Conservation (phyloP, 2,113 vertebrate species). For the Dipodomys stephensi region DNA sequence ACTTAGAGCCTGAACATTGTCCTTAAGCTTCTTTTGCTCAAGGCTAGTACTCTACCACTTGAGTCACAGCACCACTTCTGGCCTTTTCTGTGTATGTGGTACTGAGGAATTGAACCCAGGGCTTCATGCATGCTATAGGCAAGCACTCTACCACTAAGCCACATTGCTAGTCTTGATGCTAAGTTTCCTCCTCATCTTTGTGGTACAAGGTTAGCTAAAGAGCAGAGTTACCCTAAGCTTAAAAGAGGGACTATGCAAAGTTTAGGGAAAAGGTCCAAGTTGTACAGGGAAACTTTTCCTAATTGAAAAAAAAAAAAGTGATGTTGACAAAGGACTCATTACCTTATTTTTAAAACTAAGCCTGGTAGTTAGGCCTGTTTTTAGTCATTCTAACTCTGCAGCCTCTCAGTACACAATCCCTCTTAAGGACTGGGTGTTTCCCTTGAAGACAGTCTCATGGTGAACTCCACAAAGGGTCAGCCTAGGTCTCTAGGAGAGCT, state of each 20-base stretch:
- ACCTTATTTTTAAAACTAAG: not conserved
- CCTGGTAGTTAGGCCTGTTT: not conserved
- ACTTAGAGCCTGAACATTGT: too few species aligned
- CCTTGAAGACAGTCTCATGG: not conserved
- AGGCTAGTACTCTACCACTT: too few species aligned
- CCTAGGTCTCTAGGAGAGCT: not conserved
- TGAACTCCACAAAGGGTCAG: not conserved
- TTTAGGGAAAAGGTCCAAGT: not conserved
- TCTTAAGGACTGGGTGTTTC: not conserved
- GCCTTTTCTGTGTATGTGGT: too few species aligned
- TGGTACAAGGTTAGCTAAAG: not conserved
- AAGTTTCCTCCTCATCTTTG: constrained; percentile 21
- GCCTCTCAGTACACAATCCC: not conserved
- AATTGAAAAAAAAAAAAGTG: not conserved
- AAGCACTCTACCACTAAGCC: too few species aligned
- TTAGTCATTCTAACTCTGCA: not conserved
- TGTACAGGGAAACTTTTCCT: not conserved
- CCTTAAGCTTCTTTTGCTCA: too few species aligned
- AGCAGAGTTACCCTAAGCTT: constrained; percentile 8
- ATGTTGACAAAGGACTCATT: not conserved
- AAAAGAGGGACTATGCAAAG: constrained; percentile 35
- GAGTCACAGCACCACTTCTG: too few species aligned
- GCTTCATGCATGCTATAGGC: too few species aligned
- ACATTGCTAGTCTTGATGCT: not conserved
- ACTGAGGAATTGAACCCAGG: too few species aligned